These are phyloP conservation scores for Desmophyllum pertusum DNA, from an alignment of 92 coral and sea anemone genomes.

Conservation along the genomic window DNA sequence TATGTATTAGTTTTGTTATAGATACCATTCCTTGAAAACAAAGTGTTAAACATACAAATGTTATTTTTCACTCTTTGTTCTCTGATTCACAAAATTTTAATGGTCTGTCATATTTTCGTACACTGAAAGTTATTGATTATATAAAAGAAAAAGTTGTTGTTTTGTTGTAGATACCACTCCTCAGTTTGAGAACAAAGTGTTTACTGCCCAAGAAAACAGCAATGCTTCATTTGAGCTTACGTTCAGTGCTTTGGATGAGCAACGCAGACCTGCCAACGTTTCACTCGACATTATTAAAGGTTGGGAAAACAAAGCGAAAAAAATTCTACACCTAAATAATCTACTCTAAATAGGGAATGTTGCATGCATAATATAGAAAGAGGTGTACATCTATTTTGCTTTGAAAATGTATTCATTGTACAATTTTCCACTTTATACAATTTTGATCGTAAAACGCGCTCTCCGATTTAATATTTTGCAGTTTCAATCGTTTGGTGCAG, in stretches of 20 bases:
- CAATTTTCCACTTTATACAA: too few relatives aligned
- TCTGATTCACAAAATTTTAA: background rate
- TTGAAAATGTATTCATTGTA: too few relatives aligned
- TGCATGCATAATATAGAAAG: background rate
- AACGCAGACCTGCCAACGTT: constrained; percentile 16
- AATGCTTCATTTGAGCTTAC: constrained; percentile 29
- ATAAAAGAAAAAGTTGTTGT: too few relatives aligned
- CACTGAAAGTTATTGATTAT: background rate
- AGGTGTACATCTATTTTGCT: too few relatives aligned
- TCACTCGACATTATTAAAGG: constrained; percentile 26
- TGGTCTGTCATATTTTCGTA: background rate
- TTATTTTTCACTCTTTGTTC: too few relatives aligned
- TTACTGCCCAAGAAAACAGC: constrained; percentile 23
- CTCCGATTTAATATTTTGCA: too few relatives aligned
- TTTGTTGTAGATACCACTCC: constrained; percentile 35
- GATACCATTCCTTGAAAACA: constrained; percentile 36
- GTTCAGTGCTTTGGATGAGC: constrained; percentile 31
- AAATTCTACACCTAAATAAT: background rate
- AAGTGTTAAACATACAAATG: too few relatives aligned
- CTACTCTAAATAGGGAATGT: background rate
- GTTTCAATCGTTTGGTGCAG: too few relatives aligned
- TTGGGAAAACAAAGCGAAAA: constrained; percentile 18
- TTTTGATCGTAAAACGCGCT: too few relatives aligned
- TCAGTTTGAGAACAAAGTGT: constrained; percentile 3
- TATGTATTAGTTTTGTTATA: constrained; percentile 2